Evolutionary conservation across 2,797 vertebrate genomes (phyloP).

Genomic region (Bucorvus abyssinicus): DNA sequence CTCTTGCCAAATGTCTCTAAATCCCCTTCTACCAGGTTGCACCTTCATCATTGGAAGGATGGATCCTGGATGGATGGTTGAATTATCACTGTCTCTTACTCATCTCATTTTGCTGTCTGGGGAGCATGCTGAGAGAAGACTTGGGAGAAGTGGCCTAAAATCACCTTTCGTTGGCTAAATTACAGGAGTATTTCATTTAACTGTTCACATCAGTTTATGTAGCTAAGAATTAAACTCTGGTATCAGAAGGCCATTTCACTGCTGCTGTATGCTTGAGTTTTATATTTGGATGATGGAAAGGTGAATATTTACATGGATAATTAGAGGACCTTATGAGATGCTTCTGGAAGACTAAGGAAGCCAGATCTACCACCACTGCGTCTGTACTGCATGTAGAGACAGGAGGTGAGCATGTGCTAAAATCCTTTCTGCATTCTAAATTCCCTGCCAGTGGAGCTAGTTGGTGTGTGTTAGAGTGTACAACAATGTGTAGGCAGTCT

Average conservation of each 20-base stretch:
- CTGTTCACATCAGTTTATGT: neutral
- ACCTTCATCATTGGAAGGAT: neutral
- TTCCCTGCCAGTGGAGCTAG: neutral
- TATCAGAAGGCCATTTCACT: neutral
- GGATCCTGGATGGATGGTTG: neutral
- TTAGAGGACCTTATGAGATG: neutral
- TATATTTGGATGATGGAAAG: neutral
- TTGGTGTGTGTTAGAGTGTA: neutral
- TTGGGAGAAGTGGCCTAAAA: neutral
- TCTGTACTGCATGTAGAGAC: neutral
- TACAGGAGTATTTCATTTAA: accelerated
- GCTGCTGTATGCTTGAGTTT: neutral
- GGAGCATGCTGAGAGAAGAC: neutral
- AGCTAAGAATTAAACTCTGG: neutral
- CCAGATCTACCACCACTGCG: neutral
- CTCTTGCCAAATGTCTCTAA: neutral
- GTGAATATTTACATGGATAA: neutral
- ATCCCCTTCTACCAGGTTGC: neutral
- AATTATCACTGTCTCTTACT: neutral
- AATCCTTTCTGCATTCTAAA: neutral
- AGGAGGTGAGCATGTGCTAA: neutral
- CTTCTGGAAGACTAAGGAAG: neutral
- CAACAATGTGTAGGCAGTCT: constrained; percentile 18
- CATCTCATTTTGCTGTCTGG: neutral
- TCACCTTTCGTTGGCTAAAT: neutral